Conservation (phyloP, 2,797 vertebrate species). For the Urocyon cinereoargenteus region DNA sequence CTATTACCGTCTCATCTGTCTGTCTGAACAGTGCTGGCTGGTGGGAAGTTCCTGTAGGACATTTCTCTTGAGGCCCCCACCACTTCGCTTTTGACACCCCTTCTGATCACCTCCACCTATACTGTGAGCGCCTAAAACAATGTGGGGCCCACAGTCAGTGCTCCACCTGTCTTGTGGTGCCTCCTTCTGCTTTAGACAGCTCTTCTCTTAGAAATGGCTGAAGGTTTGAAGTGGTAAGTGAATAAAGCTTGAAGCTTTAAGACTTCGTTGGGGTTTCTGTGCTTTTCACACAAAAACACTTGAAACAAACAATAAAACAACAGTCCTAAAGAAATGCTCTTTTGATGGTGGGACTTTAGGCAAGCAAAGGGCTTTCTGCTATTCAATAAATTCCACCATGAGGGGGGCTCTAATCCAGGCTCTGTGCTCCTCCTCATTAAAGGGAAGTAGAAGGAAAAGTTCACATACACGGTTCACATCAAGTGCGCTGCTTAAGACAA, state of each 20-base stretch:
- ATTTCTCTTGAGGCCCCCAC: not conserved
- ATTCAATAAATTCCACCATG: not conserved
- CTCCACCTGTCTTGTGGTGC: not conserved
- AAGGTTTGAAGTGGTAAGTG: not conserved
- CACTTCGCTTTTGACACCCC: not conserved
- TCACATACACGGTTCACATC: not conserved
- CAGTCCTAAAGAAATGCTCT: slow-evolving; percentile 4
- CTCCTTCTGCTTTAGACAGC: not conserved
- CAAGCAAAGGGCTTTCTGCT: not conserved
- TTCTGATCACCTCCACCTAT: not conserved
- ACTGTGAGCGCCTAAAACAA: too few species aligned
- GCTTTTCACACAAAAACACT: not conserved
- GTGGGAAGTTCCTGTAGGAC: not conserved
- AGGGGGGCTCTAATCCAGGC: not conserved
- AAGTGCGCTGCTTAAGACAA: slow-evolving; percentile 3
- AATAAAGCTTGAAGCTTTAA: slow-evolving; percentile 14
- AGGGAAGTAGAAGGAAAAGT: slow-evolving; percentile 41
- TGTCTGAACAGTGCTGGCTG: not conserved
- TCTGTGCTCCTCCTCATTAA: not conserved
- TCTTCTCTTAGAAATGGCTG: not conserved
- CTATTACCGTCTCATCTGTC: not conserved
- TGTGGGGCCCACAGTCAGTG: too few species aligned
- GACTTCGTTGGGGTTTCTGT: not conserved
- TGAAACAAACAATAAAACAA: slow-evolving; percentile 46
- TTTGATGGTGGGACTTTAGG: slow-evolving; percentile 3